Percentiles rank a stretch among this genome's conserved stretches.
phyloP scores from a whole-genome alignment of 2,113 vertebrate genomes.

The Hippoglossus stenolepis region DNA sequence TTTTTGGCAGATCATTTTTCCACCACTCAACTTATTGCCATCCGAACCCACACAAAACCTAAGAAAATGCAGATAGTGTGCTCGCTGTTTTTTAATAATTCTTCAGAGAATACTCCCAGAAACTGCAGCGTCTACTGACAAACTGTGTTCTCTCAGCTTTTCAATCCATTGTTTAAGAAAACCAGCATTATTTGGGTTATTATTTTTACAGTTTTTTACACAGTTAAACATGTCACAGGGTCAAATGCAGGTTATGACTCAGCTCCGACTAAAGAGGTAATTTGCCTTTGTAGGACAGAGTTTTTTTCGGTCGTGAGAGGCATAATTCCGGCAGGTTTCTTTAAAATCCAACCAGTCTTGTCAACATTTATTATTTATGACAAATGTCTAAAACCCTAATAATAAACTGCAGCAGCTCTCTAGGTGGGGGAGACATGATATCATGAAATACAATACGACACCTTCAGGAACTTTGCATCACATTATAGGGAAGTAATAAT shows the following conservation, averaged over 20 bases:
- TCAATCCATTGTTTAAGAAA: not conserved
- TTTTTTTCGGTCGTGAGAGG: not conserved
- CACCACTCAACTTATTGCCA: not conserved
- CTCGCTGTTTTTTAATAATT: not conserved
- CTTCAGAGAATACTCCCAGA: not conserved
- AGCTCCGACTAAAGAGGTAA: not conserved
- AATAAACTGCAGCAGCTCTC: not conserved
- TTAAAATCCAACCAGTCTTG: not conserved
- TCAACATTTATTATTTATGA: slow-evolving; percentile 7
- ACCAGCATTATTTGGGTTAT: not conserved
- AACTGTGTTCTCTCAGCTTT: not conserved
- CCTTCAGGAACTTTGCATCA: not conserved
- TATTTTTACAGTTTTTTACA: too few species aligned
- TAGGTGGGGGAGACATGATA: not conserved
- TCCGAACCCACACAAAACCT: not conserved
- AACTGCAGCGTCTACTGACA: too few species aligned
- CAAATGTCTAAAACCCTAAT: not conserved
- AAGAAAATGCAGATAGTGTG: not conserved
- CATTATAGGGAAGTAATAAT: not conserved
- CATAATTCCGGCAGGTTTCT: not conserved
- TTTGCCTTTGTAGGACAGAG: not conserved
- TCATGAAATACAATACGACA: not conserved
- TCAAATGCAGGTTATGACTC: not conserved
- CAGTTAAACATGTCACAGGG: not conserved
- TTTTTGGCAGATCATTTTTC: not conserved